These are phyloP conservation scores for Pardalotus punctatus DNA, from an alignment of 2,113 vertebrate genomes.

Conservation along the genomic window DNA sequence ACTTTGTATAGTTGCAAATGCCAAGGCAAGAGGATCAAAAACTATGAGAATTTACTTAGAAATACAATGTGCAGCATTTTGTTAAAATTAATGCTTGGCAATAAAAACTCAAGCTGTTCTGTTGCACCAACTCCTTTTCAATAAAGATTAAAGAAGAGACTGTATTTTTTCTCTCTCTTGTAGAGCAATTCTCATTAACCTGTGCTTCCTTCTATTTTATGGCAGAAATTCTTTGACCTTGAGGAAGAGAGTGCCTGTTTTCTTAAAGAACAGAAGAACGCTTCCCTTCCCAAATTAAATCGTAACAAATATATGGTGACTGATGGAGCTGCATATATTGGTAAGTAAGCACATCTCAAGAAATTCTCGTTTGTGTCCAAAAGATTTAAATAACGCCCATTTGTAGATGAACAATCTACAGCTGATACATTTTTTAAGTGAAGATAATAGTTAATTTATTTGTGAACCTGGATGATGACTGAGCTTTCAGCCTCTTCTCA, in stretches of 20 bases:
- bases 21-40: background rate
- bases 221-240: constrained; percentile 91
- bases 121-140: background rate
- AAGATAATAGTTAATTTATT: background rate
- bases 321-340: constrained; percentile 88
- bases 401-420: background rate
- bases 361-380: background rate
- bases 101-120: background rate
- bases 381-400: background rate
- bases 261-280: constrained; percentile 79
- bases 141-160: background rate
- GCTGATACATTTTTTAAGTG: background rate
- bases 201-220: background rate
- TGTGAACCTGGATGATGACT: background rate
- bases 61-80: background rate
- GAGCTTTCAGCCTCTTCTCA: background rate
- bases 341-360: constrained; percentile 70
- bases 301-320: constrained; percentile 97
- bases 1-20: background rate
- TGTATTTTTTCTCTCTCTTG: background rate
- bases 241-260: constrained; percentile 77
- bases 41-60: background rate
- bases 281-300: constrained; percentile 82
- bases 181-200: background rate
- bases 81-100: background rate